phyloP scores from a whole-genome alignment of 37 sponge, comb jelly and placozoan species.

The Dysidea cf. avara region DNA sequence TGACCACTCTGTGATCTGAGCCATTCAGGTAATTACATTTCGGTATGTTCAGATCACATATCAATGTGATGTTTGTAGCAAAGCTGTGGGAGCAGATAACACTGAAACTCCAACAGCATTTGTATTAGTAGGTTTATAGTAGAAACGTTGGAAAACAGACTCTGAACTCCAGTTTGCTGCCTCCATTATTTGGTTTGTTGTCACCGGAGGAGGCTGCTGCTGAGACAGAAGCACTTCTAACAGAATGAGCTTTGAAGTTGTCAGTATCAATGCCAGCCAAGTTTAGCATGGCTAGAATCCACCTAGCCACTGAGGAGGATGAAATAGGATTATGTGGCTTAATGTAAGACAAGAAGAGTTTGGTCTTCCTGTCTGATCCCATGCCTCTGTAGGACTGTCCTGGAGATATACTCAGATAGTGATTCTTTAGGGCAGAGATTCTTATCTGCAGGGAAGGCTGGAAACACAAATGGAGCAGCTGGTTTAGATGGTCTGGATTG shows the following conservation, averaged over 20 bases:
- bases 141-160: no score
- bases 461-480: conserved; percentile 31
- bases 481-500: conserved; percentile 12
- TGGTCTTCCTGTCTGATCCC: no score
- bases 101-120: no score
- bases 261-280: not conserved
- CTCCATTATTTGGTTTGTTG: no score
- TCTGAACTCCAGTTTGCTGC: no score
- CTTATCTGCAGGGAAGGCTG: conserved; percentile 13
- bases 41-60: no score
- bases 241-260: conserved; percentile 3
- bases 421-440: conserved; percentile 21
- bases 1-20: no score
- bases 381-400: not conserved
- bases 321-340: conserved; percentile 8
- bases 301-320: conserved; percentile 17
- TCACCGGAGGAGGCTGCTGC: no score
- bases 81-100: no score
- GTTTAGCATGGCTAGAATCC: not conserved
- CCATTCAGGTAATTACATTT: no score
- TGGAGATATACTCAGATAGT: not conserved
- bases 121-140: no score
- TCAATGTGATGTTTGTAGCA: no score
- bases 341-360: conserved; percentile 21
- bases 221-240: not conserved